These are phyloP conservation scores for Balanococcus diminutus DNA, from an alignment of 2,888 invertebrate species.

Conservation along the genomic window DNA sequence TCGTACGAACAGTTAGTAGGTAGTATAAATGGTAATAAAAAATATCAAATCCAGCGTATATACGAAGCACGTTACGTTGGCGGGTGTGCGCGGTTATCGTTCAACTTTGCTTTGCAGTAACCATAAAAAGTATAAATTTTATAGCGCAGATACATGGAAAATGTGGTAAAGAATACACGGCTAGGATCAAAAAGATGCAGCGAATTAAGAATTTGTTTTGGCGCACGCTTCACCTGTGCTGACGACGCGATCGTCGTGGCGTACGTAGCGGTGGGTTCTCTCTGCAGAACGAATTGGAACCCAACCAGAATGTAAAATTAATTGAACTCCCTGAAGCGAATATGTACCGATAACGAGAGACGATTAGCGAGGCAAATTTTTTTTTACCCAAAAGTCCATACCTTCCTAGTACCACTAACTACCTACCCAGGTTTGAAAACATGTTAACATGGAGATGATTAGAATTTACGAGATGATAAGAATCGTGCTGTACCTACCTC, in stretches of 20 bases:
- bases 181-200: not conserved
- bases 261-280: not conserved
- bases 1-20: not conserved
- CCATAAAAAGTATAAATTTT: conserved; percentile 26
- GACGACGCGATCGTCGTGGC: not conserved
- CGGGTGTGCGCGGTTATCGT: not conserved
- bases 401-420: too few species aligned
- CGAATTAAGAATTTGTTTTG: conserved; percentile 15
- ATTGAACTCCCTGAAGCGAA: conserved; percentile 17
- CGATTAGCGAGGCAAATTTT: not conserved
- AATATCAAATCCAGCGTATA: not conserved
- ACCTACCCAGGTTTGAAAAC: too few species aligned
- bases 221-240: not conserved
- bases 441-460: not conserved
- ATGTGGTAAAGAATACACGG: not conserved
- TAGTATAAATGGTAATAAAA: conserved; percentile 21
- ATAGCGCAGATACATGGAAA: not conserved
- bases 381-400: not conserved
- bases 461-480: conserved; percentile 15
- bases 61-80: not conserved
- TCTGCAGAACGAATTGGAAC: not conserved
- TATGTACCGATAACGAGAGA: not conserved
- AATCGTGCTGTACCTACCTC: not conserved
- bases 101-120: not conserved
- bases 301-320: conserved; percentile 7